A percentile compares a stretch with the other conserved stretches of the same genome.
Evolutionary conservation across 1,140 invertebrate species (phyloP).

Genomic region (Homalodisca vitripennis): DNA sequence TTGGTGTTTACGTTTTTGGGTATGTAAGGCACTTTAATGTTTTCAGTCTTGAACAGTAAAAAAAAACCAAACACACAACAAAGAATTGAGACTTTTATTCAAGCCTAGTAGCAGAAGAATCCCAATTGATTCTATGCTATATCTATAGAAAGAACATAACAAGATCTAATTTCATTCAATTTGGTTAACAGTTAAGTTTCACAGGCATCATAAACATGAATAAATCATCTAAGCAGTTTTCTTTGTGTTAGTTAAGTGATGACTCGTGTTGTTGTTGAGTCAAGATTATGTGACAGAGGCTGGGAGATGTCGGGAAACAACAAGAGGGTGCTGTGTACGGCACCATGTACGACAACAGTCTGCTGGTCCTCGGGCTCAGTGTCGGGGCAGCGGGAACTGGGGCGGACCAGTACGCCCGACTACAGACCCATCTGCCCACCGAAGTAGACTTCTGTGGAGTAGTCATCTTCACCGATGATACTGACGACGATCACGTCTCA

Average conservation of each 20-base stretch:
- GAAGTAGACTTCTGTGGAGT: conserved; percentile 73
- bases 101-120: no score
- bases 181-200: no score
- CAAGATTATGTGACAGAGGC: conserved; percentile 48
- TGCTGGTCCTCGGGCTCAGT: conserved; percentile 64
- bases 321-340: conserved; percentile 69
- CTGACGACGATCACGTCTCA: conserved; percentile 43
- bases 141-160: no score
- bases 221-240: not conserved
- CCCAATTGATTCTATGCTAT: no score
- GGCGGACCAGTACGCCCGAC: conserved; percentile 54
- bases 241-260: not conserved
- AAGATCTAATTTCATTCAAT: no score
- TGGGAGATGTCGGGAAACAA: conserved; percentile 55
- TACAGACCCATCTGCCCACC: conserved; percentile 66
- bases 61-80: no score
- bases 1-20: no score
- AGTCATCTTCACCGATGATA: conserved; percentile 58
- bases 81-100: no score
- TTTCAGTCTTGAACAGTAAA: no score
- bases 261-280: not conserved
- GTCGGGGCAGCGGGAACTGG: conserved; percentile 36
- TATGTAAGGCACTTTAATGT: no score
- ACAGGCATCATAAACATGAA: not conserved
- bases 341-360: conserved; percentile 65